Evolutionary conservation across 2,113 vertebrate species (phyloP).

Genomic region (Geococcyx californianus): DNA sequence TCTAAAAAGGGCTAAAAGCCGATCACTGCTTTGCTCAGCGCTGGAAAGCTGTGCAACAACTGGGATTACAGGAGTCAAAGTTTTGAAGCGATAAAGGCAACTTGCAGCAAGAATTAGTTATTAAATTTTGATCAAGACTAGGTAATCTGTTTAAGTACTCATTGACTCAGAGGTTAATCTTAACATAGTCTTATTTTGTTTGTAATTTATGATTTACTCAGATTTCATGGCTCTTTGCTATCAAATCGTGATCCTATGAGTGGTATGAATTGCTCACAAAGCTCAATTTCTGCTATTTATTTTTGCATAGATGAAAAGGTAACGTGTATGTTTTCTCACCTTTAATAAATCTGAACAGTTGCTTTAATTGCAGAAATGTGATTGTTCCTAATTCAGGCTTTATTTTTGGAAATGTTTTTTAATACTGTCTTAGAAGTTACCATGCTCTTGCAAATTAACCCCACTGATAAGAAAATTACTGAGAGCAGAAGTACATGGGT

Average conservation of each 20-base stretch:
- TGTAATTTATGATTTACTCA: background rate
- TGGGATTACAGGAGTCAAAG: background rate
- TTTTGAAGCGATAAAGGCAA: background rate
- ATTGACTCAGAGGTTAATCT: background rate
- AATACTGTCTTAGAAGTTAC: background rate
- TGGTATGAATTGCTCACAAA: background rate
- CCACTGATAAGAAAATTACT: background rate
- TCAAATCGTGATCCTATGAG: background rate
- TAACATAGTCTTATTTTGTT: background rate
- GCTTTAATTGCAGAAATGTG: background rate
- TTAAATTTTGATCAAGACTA: background rate
- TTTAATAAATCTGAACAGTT: background rate
- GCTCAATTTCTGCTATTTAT: background rate
- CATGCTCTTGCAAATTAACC: background rate
- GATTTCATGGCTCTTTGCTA: background rate
- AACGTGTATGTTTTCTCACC: background rate
- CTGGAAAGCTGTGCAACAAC: background rate
- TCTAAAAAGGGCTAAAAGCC: background rate
- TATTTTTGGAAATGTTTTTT: background rate
- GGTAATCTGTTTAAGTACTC: background rate
- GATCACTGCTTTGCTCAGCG: background rate
- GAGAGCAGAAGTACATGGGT: background rate
- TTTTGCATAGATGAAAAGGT: background rate
- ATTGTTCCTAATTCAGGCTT: background rate
- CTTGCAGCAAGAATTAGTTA: background rate